Evolutionary conservation across 2,113 vertebrate species (phyloP).

Genomic region (Sapajus apella): DNA sequence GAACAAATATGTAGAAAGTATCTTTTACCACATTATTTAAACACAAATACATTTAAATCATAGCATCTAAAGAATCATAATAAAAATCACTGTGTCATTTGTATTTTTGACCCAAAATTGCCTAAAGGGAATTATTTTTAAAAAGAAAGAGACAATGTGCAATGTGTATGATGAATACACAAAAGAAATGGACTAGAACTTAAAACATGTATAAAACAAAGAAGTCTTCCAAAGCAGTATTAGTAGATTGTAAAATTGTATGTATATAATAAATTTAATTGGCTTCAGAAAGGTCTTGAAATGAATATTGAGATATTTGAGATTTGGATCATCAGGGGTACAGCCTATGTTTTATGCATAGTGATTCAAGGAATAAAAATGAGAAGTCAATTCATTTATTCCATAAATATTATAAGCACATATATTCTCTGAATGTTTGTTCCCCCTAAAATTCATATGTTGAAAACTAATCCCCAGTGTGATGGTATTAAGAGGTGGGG

Average conservation of each 20-base stretch:
- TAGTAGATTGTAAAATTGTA: background rate
- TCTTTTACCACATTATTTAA: background rate
- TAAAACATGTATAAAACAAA: background rate
- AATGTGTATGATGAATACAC: background rate
- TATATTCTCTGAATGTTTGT: background rate
- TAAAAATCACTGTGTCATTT: background rate
- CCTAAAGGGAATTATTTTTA: background rate
- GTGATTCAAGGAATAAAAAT: background rate
- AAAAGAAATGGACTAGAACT: background rate
- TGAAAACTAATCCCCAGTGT: background rate
- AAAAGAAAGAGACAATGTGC: background rate
- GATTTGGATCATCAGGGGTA: background rate
- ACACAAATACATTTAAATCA: slow-evolving; percentile 9
- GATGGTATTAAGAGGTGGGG: background rate
- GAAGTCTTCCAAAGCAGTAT: background rate
- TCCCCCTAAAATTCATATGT: background rate
- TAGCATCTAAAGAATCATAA: slow-evolving; percentile 13
- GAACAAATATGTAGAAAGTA: background rate
- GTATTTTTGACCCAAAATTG: slow-evolving; percentile 11
- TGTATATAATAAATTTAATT: background rate
- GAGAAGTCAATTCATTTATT: background rate
- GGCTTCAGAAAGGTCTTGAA: background rate
- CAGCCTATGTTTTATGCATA: background rate
- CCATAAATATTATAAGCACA: background rate
- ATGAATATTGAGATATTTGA: background rate